Evolutionary conservation across 2,113 vertebrate species (phyloP).

Genomic region (Cardinalis cardinalis): DNA sequence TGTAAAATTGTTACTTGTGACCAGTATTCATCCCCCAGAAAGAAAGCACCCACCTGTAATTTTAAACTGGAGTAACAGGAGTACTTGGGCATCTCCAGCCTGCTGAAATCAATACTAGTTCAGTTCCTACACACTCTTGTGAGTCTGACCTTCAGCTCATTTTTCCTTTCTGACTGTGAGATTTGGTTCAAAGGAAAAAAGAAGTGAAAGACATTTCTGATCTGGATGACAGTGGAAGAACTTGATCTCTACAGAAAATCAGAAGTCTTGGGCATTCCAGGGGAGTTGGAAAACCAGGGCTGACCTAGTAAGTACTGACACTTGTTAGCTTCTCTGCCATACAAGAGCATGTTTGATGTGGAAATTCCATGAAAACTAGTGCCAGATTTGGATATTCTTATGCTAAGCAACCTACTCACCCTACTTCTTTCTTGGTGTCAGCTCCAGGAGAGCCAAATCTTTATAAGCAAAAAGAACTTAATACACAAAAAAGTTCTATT

Average conservation of each 20-base stretch:
- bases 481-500: background rate
- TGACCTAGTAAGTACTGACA: background rate
- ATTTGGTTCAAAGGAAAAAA: background rate
- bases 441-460: background rate
- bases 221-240: background rate
- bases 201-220: background rate
- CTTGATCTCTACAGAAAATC: background rate
- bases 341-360: background rate
- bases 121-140: background rate
- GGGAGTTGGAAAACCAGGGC: background rate
- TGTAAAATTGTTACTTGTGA: background rate
- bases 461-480: background rate
- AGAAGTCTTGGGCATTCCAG: background rate
- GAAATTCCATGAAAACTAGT: background rate
- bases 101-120: background rate
- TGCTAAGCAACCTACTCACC: background rate
- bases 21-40: fast-evolving
- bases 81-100: background rate
- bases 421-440: background rate
- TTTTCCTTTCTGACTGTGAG: background rate
- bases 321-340: background rate
- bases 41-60: background rate
- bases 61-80: background rate
- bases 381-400: background rate
- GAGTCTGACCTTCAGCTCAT: background rate